Evolutionary conservation across 1,140 invertebrate genomes (phyloP).

Genomic region (Dinothrombium tinctorium): DNA sequence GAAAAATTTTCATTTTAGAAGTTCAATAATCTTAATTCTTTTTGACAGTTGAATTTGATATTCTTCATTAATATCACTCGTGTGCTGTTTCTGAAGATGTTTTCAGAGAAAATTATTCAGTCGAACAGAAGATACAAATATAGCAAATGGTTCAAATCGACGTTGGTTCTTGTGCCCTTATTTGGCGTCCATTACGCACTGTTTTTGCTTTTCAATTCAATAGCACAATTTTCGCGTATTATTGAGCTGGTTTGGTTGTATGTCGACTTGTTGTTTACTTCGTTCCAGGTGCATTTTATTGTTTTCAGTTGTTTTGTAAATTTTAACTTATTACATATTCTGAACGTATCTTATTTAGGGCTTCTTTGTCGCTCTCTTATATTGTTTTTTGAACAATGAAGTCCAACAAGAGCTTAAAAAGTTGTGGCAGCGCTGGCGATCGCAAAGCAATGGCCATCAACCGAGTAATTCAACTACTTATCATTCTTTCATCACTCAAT

Average conservation of each 20-base stretch:
- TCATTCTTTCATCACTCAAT: conserved; percentile 12
- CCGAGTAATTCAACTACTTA: conserved; percentile 10
- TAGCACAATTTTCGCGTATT: conserved; percentile 25
- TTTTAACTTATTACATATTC: not conserved
- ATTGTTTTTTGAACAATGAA: conserved; percentile 41
- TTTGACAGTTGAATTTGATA: conserved; percentile 39
- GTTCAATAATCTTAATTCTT: conserved; percentile 3
- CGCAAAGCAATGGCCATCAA: not conserved
- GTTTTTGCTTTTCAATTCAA: conserved; percentile 33
- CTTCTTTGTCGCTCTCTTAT: conserved; percentile 39
- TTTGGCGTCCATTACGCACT: conserved; percentile 55
- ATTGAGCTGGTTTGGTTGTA: conserved; percentile 42
- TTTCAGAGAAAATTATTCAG: conserved; percentile 34
- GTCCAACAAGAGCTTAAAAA: conserved; percentile 29
- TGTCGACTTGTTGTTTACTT: conserved; percentile 46
- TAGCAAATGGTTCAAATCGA: conserved; percentile 41
- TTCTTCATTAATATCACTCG: conserved; percentile 50
- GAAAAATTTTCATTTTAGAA: no score
- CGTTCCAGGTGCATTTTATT: conserved; percentile 37
- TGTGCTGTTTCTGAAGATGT: conserved; percentile 43
- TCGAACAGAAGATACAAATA: conserved; percentile 25
- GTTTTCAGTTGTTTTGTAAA: not conserved
- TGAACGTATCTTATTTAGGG: conserved; percentile 25
- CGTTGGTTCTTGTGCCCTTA: conserved; percentile 48
- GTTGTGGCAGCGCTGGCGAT: conserved; percentile 7